Percentiles rank a stretch among this genome's conserved stretches.
phyloP scores from a whole-genome alignment of 1,140 invertebrate genomes.

The Hycleus cichorii region DNA sequence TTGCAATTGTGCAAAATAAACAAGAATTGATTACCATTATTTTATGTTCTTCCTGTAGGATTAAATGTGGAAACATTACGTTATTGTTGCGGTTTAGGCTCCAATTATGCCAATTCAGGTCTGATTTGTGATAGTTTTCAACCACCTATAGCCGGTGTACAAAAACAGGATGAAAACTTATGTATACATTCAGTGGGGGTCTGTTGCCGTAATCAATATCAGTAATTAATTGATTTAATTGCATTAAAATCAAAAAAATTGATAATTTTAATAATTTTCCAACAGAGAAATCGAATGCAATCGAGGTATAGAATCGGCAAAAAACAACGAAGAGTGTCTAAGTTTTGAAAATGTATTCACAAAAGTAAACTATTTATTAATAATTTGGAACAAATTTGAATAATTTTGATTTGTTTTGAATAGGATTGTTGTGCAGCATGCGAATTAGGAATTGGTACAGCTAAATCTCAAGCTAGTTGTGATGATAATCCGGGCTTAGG shows the following conservation, averaged over 20 bases:
- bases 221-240: constrained; percentile 15
- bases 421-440: constrained; percentile 38
- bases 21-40: not conserved
- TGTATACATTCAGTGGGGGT: constrained; percentile 30
- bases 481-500: constrained; percentile 24
- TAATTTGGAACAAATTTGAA: not conserved
- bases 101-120: constrained; percentile 29
- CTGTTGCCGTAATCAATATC: constrained; percentile 33
- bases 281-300: constrained; percentile 24
- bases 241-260: too few relatives aligned
- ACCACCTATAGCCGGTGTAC: constrained; percentile 26
- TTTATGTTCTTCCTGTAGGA: constrained; percentile 11
- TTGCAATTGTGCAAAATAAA: not conserved
- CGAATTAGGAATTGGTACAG: constrained; percentile 28
- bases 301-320: constrained; percentile 22
- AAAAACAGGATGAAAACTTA: constrained; percentile 22
- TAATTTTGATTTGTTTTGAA: too few relatives aligned
- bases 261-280: constrained; percentile 2
- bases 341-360: not conserved
- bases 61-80: constrained; percentile 25
- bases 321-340: constrained; percentile 5
- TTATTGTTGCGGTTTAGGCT: constrained; percentile 34
- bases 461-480: constrained; percentile 19
- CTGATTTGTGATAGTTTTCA: constrained; percentile 27
- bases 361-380: not conserved